phyloP scores from a whole-genome alignment of 2,888 invertebrate genomes.

The Epsilonema sp. region DNA sequence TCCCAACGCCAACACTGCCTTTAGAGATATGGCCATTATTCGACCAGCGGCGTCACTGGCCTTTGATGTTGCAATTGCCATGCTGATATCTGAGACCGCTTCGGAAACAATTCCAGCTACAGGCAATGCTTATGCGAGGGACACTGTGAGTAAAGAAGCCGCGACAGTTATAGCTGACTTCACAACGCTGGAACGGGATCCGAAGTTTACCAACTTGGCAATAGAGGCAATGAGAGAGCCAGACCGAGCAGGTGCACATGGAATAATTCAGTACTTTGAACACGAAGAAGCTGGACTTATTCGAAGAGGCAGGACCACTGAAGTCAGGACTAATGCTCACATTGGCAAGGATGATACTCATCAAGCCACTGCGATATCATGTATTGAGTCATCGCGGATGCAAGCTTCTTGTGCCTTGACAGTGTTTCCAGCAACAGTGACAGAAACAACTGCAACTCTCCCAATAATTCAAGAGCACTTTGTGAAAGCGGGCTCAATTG shows the following conservation, averaged over 20 bases:
- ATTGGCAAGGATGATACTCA: too few relatives aligned
- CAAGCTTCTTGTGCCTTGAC: not conserved
- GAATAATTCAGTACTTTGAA: too few relatives aligned
- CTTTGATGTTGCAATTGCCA: conserved; percentile 1
- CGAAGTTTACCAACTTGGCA: not conserved
- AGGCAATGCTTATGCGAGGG: too few relatives aligned
- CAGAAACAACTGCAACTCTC: not conserved
- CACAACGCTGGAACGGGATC: too few relatives aligned
- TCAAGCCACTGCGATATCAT: too few relatives aligned
- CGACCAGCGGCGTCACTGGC: not conserved
- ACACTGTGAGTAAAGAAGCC: too few relatives aligned
- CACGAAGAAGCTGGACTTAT: not conserved
- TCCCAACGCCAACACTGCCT: too few relatives aligned
- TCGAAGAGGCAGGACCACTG: too few relatives aligned
- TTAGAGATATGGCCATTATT: too few relatives aligned
- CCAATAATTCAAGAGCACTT: conserved; percentile 15
- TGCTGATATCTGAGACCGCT: not conserved
- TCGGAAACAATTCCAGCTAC: not conserved
- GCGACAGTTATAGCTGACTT: not conserved
- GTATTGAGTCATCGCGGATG: too few relatives aligned
- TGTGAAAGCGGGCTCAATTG: conserved; percentile 22
- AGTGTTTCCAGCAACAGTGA: not conserved
- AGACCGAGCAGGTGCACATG: too few relatives aligned
- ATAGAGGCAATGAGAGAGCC: not conserved
- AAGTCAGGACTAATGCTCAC: too few relatives aligned